phyloP scores from a whole-genome alignment of 2,113 vertebrate genomes.

The Emberiza fucata region DNA sequence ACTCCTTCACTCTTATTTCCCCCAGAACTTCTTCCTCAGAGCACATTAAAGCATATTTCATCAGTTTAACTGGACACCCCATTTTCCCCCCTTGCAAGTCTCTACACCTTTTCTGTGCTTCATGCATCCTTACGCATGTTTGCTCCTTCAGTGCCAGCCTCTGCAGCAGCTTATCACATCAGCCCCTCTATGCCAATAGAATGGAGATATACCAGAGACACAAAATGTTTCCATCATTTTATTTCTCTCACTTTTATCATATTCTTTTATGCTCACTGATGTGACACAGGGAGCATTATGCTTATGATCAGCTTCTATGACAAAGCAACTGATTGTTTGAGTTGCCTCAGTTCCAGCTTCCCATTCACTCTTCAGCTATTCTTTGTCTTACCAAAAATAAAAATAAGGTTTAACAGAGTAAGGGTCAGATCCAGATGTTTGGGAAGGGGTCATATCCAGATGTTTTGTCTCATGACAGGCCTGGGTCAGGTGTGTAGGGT shows the following conservation, averaged over 20 bases:
- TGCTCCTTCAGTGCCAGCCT: not conserved
- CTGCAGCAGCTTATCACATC: not conserved
- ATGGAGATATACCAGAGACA: not conserved
- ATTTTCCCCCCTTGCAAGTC: fast-evolving
- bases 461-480: not conserved
- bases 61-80: not conserved
- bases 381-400: not conserved
- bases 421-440: not conserved
- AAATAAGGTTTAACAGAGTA: not conserved
- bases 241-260: not conserved
- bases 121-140: fast-evolving
- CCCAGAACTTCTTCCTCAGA: not conserved
- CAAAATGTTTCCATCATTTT: not conserved
- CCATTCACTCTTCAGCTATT: not conserved
- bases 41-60: not conserved
- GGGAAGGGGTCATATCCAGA: not conserved
- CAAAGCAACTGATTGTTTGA: not conserved
- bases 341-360: not conserved
- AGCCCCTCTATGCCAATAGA: not conserved
- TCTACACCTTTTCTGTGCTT: not conserved
- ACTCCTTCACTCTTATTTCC: not conserved
- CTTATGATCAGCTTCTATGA: not conserved
- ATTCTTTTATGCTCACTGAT: not conserved
- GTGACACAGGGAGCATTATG: not conserved
- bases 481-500: not conserved